Conservation (phyloP, 2,113 vertebrate genomes). For the Gobius niger region DNA sequence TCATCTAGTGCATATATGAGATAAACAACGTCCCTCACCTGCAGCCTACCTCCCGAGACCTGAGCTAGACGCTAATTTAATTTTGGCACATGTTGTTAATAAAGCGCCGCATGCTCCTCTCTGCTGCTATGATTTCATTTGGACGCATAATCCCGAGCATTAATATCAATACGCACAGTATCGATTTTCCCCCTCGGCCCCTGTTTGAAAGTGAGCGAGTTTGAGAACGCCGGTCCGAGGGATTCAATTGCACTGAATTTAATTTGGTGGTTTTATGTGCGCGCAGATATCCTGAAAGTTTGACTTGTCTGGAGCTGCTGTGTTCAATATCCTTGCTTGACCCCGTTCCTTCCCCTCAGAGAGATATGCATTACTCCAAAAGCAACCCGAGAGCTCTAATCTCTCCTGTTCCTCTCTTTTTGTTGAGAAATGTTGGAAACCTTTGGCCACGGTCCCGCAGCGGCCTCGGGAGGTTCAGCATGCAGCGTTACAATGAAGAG, state of each 20-base stretch:
- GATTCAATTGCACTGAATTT: conserved; percentile 74
- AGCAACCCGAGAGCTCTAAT: conserved; percentile 48
- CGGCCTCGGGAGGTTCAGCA: conserved; percentile 40
- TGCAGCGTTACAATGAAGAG: conserved; percentile 41
- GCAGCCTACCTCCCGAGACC: conserved; percentile 44
- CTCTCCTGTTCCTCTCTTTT: conserved; percentile 30
- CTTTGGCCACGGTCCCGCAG: conserved; percentile 49
- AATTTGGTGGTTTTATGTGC: conserved; percentile 75
- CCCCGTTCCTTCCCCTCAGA: conserved; percentile 56
- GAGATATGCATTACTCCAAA: conserved; percentile 55
- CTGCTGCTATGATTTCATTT: conserved; percentile 73
- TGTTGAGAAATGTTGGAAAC: conserved; percentile 39
- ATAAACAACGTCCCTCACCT: conserved; percentile 46
- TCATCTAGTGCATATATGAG: not conserved
- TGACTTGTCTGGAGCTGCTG: conserved; percentile 63
- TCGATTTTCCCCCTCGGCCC: conserved; percentile 68
- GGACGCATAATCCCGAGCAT: conserved; percentile 66
- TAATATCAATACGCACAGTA: conserved; percentile 74
- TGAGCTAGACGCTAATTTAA: conserved; percentile 47
- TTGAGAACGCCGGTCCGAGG: conserved; percentile 42
- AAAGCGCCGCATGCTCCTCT: conserved; percentile 59
- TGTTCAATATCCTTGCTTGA: conserved; percentile 68
- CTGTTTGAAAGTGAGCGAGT: conserved; percentile 55
- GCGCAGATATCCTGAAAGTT: conserved; percentile 74
- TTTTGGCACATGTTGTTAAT: conserved; percentile 69